Base-by-base conservation (phyloP, 2,888 invertebrate species). In the Sylvicola fuscatus region DNA sequence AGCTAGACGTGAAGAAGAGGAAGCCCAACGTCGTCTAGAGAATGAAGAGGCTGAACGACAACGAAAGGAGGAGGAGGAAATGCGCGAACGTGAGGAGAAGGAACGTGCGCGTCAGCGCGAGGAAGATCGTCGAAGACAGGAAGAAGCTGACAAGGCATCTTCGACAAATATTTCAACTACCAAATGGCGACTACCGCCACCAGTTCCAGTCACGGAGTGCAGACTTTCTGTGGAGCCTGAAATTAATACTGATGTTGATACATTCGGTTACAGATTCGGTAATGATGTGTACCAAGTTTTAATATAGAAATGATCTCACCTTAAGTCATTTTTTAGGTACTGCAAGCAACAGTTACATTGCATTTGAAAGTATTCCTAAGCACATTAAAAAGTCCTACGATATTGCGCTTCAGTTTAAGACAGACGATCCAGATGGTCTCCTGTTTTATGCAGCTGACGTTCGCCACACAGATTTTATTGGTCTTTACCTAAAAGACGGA, bases 401-500 rank as follows among this genome's bases (percentile, higher is more conserved):
- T 40, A 71, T 90, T 43, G 71, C 76, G 11, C 62, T 93, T 8
- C 68, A 76, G 6, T 72, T 97, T 56, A 78, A 80, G 42, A 66
- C 67, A 38, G 68, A 67, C 39, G 60, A 62, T n/a, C 64, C 69
- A 8, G 74, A 82, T 37, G 90, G 92, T 2, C 62, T 90, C 5
- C 65, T 93, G 12, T 82, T 93, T 61, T 93, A 87, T 56, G 72
- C 78, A 1, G 59, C 72, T 1, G 72, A 78, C 37, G 59, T 60
- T 10, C 59, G 65, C 2, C 70, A 74, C 14, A 54, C 54, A 1
- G 78, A 83, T 49, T 78, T 77, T 49, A 70, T 84, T 1, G 73
- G 81, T 0, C 57, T 87, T 8, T 82, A 74, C 47, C 58, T 93
- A 51, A 65, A 68, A 41, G 68, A 77, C 34, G 89, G 86, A 27